Evolutionary conservation across 2,888 invertebrate species (phyloP), one percentile per base, ranked within the genome.

Genomic region (Proisotoma minuta): DNA sequence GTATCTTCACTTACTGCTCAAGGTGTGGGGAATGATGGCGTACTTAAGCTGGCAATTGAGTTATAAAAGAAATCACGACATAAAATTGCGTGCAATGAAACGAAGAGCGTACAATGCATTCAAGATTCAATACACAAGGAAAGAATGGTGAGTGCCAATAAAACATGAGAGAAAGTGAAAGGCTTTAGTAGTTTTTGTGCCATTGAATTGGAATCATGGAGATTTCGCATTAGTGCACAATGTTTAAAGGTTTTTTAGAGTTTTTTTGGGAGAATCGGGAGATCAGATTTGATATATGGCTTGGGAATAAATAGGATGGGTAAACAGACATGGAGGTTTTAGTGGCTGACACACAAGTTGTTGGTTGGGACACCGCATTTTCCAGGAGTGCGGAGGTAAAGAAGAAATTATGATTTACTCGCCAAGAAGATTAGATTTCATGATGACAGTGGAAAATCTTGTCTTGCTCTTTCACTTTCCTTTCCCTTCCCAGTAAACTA

Each of bases 11-110:
- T 15, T 8, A n/a, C n/a, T n/a, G n/a, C n/a, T n/a, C n/a, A 34
- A 34, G 34, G 34, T 34, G 15, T 10, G 15, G 15, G 10, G 43
- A 43, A 20, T 43, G 43, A 43, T 43, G 18, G 43, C 43, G 18
- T 43, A 43, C 43, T 43, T 43, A 43, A 43, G 43, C 18, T 43
- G 18, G 18, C 43, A 43, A 43, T 43, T 43, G 43, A 43, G 43
- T 34, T 34, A 34, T 34, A 34, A 34, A 43, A 43, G 43, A 43
- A 43, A 43, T 43, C 43, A 43, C 43, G 43, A 43, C 43, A 43
- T 43, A 43, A 43, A 43, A 43, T 43, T 43, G 43, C 43, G 43
- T 43, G 43, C 43, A 43, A 43, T 43, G 43, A 43, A 43, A 43
- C 20, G 43, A 43, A 43, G 18, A 43, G 20, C 43, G 43, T 43